phyloP scores from a whole-genome alignment of 2,888 invertebrate species.

The Apoda limacodes region DNA sequence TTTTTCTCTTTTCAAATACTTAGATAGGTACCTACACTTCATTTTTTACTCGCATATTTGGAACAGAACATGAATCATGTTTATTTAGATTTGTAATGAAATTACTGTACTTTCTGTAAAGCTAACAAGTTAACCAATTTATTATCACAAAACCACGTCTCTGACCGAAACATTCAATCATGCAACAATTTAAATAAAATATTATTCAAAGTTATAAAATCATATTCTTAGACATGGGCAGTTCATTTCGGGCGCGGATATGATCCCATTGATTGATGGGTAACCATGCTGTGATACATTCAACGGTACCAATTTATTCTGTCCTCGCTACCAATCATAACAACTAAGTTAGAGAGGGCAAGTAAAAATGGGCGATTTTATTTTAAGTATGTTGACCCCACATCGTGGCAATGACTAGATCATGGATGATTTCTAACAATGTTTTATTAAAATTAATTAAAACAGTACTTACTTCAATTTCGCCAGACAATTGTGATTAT shows the following conservation, averaged over 20 bases:
- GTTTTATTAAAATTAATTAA: too few relatives aligned
- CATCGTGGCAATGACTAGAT: constrained; percentile 36
- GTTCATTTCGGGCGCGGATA: constrained; percentile 58
- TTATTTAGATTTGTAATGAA: constrained; percentile 12
- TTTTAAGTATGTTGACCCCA: constrained; percentile 61
- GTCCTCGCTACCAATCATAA: constrained; percentile 11
- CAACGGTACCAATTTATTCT: constrained; percentile 28
- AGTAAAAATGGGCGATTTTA: constrained; percentile 31
- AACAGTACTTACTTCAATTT: too few relatives aligned
- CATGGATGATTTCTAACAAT: constrained; percentile 6
- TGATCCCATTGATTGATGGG: constrained; percentile 69
- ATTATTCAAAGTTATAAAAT: constrained; percentile 62
- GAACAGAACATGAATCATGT: constrained; percentile 11
- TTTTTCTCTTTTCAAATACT: constrained; percentile 27
- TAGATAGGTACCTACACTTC: constrained; percentile 10
- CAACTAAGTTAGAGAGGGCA: constrained; percentile 25
- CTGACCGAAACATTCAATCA: constrained; percentile 59
- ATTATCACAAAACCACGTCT: constrained; percentile 26
- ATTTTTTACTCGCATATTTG: constrained; percentile 1
- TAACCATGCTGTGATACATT: constrained; percentile 53
- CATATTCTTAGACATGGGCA: constrained; percentile 51
- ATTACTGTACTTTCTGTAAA: too few relatives aligned
- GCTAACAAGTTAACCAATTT: too few relatives aligned
- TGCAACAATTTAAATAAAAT: constrained; percentile 63
- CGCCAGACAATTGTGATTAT: too few relatives aligned